Percentiles rank a stretch among this genome's conserved stretches.
phyloP scores from a whole-genome alignment of 2,113 vertebrate species.

The Furnarius figulus region DNA sequence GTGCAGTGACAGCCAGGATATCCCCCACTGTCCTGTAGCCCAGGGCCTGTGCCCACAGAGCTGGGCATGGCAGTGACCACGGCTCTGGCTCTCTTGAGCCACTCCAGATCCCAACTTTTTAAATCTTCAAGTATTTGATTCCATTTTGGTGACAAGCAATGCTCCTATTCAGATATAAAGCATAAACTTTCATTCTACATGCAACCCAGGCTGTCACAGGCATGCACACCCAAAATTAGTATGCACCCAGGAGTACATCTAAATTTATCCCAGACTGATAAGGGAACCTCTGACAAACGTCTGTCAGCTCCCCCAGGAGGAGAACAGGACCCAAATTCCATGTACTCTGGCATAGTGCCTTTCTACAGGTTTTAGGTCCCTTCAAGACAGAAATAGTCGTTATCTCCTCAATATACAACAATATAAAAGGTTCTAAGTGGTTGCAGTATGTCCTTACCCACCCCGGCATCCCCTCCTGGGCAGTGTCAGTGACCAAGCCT shows the following conservation, averaged over 20 bases:
- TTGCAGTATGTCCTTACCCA: neutral
- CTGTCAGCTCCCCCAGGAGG: neutral
- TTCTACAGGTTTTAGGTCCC: neutral
- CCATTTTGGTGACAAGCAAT: neutral
- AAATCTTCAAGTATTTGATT: neutral
- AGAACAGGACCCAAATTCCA: neutral
- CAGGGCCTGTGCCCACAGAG: neutral
- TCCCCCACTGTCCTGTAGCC: fast-evolving
- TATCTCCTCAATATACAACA: neutral
- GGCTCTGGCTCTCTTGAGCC: neutral
- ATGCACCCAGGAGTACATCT: neutral
- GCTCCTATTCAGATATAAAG: neutral
- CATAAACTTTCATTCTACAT: neutral
- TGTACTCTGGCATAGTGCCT: neutral
- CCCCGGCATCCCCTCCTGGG: neutral
- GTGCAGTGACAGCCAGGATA: neutral
- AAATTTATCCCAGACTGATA: neutral
- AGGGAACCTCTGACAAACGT: neutral
- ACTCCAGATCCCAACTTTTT: neutral
- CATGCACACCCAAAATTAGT: neutral
- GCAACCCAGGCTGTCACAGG: neutral
- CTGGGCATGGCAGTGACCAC: fast-evolving
- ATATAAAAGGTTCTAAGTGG: neutral
- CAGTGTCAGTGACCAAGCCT: neutral
- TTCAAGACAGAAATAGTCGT: neutral